phyloP scores from a whole-genome alignment of 2,797 vertebrate genomes.

The Agapornis canus region DNA sequence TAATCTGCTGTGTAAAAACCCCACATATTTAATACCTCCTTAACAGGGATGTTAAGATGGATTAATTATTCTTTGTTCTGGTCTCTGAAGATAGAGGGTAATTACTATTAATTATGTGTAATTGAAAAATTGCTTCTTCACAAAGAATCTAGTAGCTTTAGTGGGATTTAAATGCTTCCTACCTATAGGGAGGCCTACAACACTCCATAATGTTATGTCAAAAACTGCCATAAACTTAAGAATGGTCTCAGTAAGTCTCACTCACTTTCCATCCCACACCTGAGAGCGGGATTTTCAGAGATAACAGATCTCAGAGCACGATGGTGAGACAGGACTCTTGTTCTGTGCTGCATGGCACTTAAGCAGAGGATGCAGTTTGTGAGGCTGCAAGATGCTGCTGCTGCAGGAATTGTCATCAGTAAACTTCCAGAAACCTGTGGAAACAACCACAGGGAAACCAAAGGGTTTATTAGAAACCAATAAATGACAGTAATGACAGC shows the following conservation, averaged over 20 bases:
- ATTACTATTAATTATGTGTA: conserved; percentile 57
- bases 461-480: neutral
- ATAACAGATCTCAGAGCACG: neutral
- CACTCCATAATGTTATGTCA: neutral
- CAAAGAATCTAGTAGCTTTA: neutral
- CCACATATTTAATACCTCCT: neutral
- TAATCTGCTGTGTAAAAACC: neutral
- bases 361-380: neutral
- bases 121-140: conserved; percentile 42
- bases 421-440: neutral
- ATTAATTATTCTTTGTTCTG: conserved; percentile 62
- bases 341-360: neutral
- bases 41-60: neutral
- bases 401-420: neutral
- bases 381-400: neutral
- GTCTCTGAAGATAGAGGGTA: conserved; percentile 50
- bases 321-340: neutral
- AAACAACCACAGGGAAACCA: neutral
- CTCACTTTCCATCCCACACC: neutral
- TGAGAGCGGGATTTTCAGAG: neutral
- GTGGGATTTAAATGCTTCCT: neutral
- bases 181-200: neutral
- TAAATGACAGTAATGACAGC: neutral
- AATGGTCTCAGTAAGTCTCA: neutral
- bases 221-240: neutral